Evolutionary conservation across 2,888 invertebrate genomes (phyloP).

Genomic region (Calameuta pallipes): DNA sequence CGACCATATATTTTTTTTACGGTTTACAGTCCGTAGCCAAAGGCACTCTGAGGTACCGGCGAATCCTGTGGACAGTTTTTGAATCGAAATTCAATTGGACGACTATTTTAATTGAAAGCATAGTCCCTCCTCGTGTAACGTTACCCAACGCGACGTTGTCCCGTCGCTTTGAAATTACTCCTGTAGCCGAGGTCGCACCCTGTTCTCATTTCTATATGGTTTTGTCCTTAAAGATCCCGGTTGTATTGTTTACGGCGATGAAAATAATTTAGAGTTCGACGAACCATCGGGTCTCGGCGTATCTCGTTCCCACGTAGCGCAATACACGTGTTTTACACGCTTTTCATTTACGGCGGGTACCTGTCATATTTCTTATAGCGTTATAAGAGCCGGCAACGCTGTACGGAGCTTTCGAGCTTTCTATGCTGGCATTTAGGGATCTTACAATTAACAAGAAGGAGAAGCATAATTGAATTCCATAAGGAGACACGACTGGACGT

Average conservation of each 20-base stretch:
- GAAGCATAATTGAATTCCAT: not conserved
- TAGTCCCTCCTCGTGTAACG: not conserved
- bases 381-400: no score
- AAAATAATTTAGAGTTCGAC: no score
- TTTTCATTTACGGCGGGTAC: no score
- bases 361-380: no score
- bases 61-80: not conserved
- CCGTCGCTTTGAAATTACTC: not conserved
- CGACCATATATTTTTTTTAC: no score
- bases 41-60: not conserved
- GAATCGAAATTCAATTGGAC: not conserved
- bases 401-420: no score
- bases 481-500: not conserved
- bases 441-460: not conserved
- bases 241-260: no score
- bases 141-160: not conserved
- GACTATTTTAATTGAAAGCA: not conserved
- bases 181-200: not conserved
- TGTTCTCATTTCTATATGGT: not conserved
- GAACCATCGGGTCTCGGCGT: no score
- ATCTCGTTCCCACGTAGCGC: no score
- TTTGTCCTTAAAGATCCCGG: not conserved
- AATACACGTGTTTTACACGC: no score
- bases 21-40: not conserved
- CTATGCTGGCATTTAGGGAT: not conserved